Conservation (phyloP, 2,888 invertebrate genomes). For the Erebia palarica region DNA sequence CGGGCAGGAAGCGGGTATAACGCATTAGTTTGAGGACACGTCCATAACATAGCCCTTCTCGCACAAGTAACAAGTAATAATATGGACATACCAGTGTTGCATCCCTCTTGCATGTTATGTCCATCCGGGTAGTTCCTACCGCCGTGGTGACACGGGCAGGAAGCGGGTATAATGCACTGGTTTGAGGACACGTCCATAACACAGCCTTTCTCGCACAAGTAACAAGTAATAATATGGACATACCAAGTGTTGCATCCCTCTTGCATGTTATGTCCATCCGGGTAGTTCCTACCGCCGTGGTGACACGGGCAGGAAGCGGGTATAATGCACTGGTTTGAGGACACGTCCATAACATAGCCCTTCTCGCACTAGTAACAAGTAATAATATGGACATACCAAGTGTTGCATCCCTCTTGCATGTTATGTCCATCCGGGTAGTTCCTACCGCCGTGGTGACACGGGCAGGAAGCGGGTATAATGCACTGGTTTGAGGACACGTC, state of each 20-base stretch:
- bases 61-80: no score
- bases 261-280: conserved; percentile 88
- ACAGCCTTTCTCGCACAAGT: no score
- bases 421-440: conserved; percentile 89
- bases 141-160: conserved; percentile 55
- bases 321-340: conserved; percentile 84
- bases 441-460: conserved; percentile 94
- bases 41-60: conserved; percentile 84
- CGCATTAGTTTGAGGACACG: conserved; percentile 84
- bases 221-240: no score
- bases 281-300: conserved; percentile 92
- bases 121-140: conserved; percentile 91
- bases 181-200: conserved; percentile 51
- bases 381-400: conserved; percentile 79
- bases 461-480: conserved; percentile 87
- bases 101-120: conserved; percentile 84
- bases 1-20: conserved; percentile 88
- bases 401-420: conserved; percentile 92
- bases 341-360: conserved; percentile 87
- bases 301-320: conserved; percentile 92
- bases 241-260: conserved; percentile 94
- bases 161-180: conserved; percentile 62
- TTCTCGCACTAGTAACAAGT: conserved; percentile 78
- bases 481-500: conserved; percentile 86
- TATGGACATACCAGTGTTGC: no score